Evolutionary conservation across 1,140 invertebrate species (phyloP), one percentile per base, ranked within the genome.

Genomic region (Pentalonia nigronervosa): DNA sequence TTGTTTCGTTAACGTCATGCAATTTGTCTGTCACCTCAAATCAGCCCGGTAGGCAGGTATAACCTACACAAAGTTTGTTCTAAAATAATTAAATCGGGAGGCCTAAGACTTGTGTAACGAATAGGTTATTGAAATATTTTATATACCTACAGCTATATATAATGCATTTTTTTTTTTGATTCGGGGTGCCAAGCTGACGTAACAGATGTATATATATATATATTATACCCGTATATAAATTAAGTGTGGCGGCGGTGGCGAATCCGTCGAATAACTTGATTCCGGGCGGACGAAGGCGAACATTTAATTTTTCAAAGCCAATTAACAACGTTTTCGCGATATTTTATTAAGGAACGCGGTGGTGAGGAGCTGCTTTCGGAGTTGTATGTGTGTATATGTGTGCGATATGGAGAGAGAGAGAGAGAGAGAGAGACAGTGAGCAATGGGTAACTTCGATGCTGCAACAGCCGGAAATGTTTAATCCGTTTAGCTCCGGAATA

Each of bases 261-360:
- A 76, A 76, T 76, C n/a, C 60, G n/a, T 76, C 60, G 60, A 76
- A 76, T 76, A 89, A 89, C 48, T 53, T 36, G 47, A 89, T 89
- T 89, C 48, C 87, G 9, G 50, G 41, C 50, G 21, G 50, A 56
- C 90, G 30, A 76, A 45, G 67, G 7, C 30, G 90, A 53, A n/a
- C 91, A 41, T 84, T 92, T 84, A 92, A 93, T 93, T 93, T 83
- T 93, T 93, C 91, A 53, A 93, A 56, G n/a, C 81, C 76, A 93
- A 86, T 86, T 93, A 93, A 86, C 81, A 93, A 53, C 50, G 91
- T 81, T 92, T 83, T 83, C 60, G 41, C 48, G 81, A 93, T 93
- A 25, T 93, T 93, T 93, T 93, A 92, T 92, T 92, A 92, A 84
- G 76, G 53, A 53, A 25, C 48, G 2, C 7, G 20, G 87, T 2